Evolutionary conservation across 2,113 vertebrate species (phyloP).

Genomic region (Alligator sinensis): DNA sequence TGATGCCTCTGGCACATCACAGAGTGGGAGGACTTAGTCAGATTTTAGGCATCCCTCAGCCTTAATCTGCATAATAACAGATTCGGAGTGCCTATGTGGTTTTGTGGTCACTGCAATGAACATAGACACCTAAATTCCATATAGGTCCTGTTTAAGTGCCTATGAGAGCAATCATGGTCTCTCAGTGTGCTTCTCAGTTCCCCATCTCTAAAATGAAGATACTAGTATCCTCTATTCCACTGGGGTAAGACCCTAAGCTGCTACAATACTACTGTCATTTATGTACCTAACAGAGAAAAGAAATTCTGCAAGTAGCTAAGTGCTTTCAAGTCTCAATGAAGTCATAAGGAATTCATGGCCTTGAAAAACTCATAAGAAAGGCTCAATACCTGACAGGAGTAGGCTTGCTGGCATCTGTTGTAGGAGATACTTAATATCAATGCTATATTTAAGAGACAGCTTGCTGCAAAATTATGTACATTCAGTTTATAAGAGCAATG

Average conservation of each 20-base stretch:
- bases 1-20: too few species aligned
- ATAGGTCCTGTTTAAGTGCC: too few species aligned
- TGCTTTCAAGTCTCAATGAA: background rate
- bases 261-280: background rate
- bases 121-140: too few species aligned
- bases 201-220: too few species aligned
- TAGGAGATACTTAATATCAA: background rate
- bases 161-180: too few species aligned
- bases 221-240: too few species aligned
- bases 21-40: too few species aligned
- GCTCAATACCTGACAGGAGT: background rate
- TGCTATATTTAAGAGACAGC: background rate
- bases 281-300: background rate
- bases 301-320: background rate
- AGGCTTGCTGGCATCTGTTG: background rate
- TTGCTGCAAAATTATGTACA: conserved; percentile 8
- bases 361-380: background rate
- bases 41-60: too few species aligned
- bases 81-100: too few species aligned
- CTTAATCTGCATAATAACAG: too few species aligned
- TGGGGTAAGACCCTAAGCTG: background rate
- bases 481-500: conserved; percentile 31
- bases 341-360: background rate
- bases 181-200: too few species aligned
- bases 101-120: too few species aligned